A percentile compares a stretch with the other conserved stretches of the same genome.
phyloP scores from a whole-genome alignment of 2,888 invertebrate species.

The Miltochrista miniata region DNA sequence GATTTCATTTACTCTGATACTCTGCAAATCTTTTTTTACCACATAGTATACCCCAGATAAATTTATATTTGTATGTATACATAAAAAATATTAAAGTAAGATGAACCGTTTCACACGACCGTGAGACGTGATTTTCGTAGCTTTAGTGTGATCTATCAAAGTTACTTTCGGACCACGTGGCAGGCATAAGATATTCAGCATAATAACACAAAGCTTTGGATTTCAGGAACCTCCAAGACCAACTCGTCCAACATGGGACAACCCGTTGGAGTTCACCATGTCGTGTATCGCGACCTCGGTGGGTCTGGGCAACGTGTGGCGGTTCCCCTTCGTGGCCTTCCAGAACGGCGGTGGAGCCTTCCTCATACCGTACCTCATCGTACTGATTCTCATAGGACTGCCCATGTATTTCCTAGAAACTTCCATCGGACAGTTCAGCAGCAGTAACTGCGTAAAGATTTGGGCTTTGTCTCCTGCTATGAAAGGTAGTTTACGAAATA shows the following conservation, averaged over 20 bases:
- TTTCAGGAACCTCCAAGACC: constrained; percentile 8
- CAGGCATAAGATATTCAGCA: no score
- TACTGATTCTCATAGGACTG: constrained; percentile 87
- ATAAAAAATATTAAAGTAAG: no score
- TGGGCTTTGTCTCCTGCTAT: constrained; percentile 87
- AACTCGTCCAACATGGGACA: constrained; percentile 83
- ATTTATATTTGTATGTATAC: no score
- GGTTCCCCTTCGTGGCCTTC: constrained; percentile 84
- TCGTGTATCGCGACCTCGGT: constrained; percentile 90
- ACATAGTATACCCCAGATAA: no score
- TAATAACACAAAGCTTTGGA: neutral
- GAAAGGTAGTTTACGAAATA: constrained; percentile 82
- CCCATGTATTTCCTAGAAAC: constrained; percentile 94
- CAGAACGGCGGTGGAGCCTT: constrained; percentile 90
- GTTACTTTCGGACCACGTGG: no score
- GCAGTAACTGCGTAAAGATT: constrained; percentile 90
- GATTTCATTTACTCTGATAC: no score
- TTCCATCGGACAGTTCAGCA: constrained; percentile 92
- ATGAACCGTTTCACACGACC: no score
- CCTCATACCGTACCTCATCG: constrained; percentile 88
- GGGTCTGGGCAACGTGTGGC: constrained; percentile 89
- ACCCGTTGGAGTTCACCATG: constrained; percentile 88
- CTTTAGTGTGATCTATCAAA: no score
- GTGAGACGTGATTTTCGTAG: no score
- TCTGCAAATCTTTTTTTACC: no score